Base-by-base conservation (phyloP, 2,113 vertebrate genomes). In the Hyla sarda region DNA sequence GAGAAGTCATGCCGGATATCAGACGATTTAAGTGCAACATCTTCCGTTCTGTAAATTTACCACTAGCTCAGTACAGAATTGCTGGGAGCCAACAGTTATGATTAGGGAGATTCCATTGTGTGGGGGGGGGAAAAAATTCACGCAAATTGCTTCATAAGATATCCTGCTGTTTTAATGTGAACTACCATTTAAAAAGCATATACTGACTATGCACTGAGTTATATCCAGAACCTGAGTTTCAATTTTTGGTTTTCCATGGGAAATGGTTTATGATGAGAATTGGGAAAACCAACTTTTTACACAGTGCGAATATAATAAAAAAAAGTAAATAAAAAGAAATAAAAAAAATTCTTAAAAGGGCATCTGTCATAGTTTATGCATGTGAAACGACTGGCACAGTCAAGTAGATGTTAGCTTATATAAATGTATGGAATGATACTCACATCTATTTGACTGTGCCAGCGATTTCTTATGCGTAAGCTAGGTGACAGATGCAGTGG, bases 1-100 rank as follows among this genome's bases (percentile, higher is more conserved):
- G 95, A 95, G 97, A 91, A 99, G 98, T 92, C 98, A 99, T 1
- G 97, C 98, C 1, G 98, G 98, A 90, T 99, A 99, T 91, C 98
- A 99, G 92, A 98, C 97, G 67, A 99, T 99, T 90, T 99, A 95
- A 97, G 83, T 21, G 1, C 87, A 65, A 84, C 82, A 87, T 89
- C 90, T 83, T 87, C 87, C 88, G 89, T 92, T 90, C 92, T 90
- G 92, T 91, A 82, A 84, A 69, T 89, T 90, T 77, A 76, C 19
- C 60, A 92, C 69, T 93, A 89, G 93, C 91, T 92, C 88, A 92
- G 88, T 89, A 86, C 90, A 71, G 87, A 86, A 85, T 91, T 87
- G 90, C 92, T 87, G 89, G 90, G 90, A 85, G 87, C 88, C 69
- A 78, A 87, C 88, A 60, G 6, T 62, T 83, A 77, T n/a, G 54